phyloP scores from a whole-genome alignment of 2,113 vertebrate species.

The Scopus umbretta region DNA sequence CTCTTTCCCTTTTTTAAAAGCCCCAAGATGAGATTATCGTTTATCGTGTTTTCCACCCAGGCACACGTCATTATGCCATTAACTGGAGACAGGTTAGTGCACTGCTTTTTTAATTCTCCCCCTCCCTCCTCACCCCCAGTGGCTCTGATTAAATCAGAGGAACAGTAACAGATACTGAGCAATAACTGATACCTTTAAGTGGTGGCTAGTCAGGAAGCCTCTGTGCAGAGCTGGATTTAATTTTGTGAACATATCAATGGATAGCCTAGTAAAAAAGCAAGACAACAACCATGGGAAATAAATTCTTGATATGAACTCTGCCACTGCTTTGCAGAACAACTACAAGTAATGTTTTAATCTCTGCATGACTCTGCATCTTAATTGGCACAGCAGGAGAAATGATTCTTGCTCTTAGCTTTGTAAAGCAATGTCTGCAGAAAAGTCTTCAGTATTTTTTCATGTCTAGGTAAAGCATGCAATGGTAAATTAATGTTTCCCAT shows the following conservation, averaged over 20 bases:
- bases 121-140: background rate
- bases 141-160: constrained; percentile 7
- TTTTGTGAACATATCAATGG: background rate
- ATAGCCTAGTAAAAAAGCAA: background rate
- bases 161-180: background rate
- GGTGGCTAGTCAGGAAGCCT: background rate
- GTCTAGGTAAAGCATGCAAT: background rate
- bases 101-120: background rate
- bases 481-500: background rate
- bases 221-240: background rate
- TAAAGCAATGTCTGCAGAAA: background rate
- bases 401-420: background rate
- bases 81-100: constrained; percentile 89
- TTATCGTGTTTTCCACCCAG: constrained; percentile 89
- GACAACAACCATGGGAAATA: background rate
- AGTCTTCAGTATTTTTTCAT: background rate
- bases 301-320: background rate
- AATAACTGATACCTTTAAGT: background rate
- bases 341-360: background rate
- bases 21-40: constrained; percentile 89
- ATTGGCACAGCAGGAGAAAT: background rate
- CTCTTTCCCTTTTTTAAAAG: constrained; percentile 68
- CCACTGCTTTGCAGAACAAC: background rate
- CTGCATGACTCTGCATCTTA: background rate
- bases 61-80: constrained; percentile 83